phyloP scores from a whole-genome alignment of 2,113 vertebrate species.

The Hyperopisus bebe region DNA sequence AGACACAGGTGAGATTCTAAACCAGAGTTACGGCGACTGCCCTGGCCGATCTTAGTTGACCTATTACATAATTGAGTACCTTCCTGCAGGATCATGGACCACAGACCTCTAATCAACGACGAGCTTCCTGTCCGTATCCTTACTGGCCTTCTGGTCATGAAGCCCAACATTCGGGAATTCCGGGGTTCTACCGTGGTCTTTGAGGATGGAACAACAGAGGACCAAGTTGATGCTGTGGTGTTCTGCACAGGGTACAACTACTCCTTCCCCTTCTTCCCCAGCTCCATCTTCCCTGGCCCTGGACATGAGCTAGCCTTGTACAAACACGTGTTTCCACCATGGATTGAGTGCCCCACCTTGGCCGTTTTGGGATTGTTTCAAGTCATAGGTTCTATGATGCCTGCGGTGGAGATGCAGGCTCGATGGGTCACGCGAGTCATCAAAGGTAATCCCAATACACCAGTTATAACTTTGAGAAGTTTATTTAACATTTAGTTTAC shows the following conservation, averaged over 20 bases:
- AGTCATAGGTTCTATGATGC: conserved; percentile 70
- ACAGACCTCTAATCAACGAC: conserved; percentile 63
- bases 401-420: conserved; percentile 77
- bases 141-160: conserved; percentile 67
- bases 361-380: conserved; percentile 74
- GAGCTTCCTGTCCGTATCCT: conserved; percentile 78
- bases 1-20: conserved; percentile 58
- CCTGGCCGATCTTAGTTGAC: background rate
- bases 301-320: conserved; percentile 64
- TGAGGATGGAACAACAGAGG: conserved; percentile 72
- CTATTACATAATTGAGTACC: background rate
- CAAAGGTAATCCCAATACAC: conserved; percentile 58
- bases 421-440: conserved; percentile 78
- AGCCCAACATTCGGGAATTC: conserved; percentile 68
- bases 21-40: background rate
- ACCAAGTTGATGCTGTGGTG: conserved; percentile 69
- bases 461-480: background rate
- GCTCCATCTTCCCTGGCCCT: conserved; percentile 51
- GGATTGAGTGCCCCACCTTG: conserved; percentile 69
- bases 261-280: conserved; percentile 72
- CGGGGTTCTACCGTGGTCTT: conserved; percentile 66
- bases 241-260: conserved; percentile 81
- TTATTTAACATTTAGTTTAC: background rate
- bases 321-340: conserved; percentile 68
- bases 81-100: conserved; percentile 52